Base-by-base conservation (phyloP, 2,113 vertebrate species). In the Gobius niger region DNA sequence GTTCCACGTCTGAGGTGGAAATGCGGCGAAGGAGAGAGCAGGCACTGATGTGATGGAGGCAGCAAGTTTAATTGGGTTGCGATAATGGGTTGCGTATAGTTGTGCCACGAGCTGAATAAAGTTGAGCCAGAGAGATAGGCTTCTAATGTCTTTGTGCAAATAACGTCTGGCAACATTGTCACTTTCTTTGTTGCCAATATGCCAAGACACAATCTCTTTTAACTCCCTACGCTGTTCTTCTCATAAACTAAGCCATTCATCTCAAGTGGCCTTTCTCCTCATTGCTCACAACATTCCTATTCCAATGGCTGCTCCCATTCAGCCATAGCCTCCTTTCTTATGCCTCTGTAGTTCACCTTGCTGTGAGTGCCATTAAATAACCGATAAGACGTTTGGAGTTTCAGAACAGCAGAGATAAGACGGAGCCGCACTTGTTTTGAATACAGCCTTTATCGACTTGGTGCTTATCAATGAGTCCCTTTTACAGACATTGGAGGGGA, bases 401-500 rank as follows among this genome's bases (percentile, higher is more conserved):
- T 76, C 74, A 83, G 72, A 84, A 82, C 56, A 71, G 62, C 34
- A 0, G 62, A 67, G 80, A 88, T 83, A 84, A 87, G 59, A n/a
- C 68, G 46, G 63, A 47, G 65, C 72, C 69, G 41, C 40, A 11
- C 54, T 72, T 73, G 67, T 78, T 76, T 80, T 74, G 81, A 78
- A 81, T 73, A 76, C 67, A 73, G 24, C 59, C 49, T 76, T 84
- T 87, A 90, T 90, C 85, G 67, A 64, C 75, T 83, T 57, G 40
- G 72, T 4, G 73, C 87, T 87, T 89, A 89, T 88, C 84, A 80
- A 51, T 52, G 70, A 81, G 81, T 85, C n/a, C 49, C 70, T 81
- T 42, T 83, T 83, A 64, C 72, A 86, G 84, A 81, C 83, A 71
- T 86, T 87, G 72, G 46, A 82, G 74, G 63, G 81, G 87, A 88